Conservation (phyloP, 2,888 invertebrate species). For the Spodoptera picta region DNA sequence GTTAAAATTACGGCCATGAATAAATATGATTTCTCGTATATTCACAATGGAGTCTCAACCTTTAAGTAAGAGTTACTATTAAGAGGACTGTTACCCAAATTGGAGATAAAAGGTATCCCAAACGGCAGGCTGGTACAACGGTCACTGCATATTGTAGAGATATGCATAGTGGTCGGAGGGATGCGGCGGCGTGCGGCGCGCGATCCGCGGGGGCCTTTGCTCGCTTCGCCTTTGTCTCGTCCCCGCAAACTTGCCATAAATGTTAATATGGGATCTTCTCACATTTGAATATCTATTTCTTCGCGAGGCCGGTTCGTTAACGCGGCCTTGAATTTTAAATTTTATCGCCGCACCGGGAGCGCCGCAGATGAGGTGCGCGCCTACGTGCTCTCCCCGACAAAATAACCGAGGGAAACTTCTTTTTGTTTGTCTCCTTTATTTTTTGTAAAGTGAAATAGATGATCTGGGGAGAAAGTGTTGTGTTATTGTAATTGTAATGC, state of each 20-base stretch:
- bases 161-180: slow-evolving; percentile 59
- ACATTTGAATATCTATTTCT: slow-evolving; percentile 89
- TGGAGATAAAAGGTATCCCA: slow-evolving; percentile 54
- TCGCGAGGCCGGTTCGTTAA: slow-evolving; percentile 88
- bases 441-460: slow-evolving; percentile 70
- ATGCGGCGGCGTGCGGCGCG: slow-evolving; percentile 45
- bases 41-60: slow-evolving; percentile 6
- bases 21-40: too few relatives aligned
- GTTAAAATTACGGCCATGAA: too few relatives aligned
- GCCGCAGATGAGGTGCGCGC: slow-evolving; percentile 87
- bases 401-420: slow-evolving; percentile 80
- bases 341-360: slow-evolving; percentile 85
- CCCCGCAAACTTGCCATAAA: slow-evolving; percentile 89
- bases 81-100: slow-evolving; percentile 43
- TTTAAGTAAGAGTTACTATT: slow-evolving; percentile 29
- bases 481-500: slow-evolving; percentile 14
- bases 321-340: slow-evolving; percentile 89
- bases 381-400: slow-evolving; percentile 85
- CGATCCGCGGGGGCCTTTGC: slow-evolving; percentile 68
- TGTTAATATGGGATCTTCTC: slow-evolving; percentile 89
- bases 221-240: slow-evolving; percentile 82
- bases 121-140: slow-evolving; percentile 43
- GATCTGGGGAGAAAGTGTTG: slow-evolving; percentile 53
- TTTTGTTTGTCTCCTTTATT: slow-evolving; percentile 79
- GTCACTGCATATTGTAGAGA: slow-evolving; percentile 69